Base-by-base conservation (phyloP, 2,113 vertebrate species). In the Callopanchax toddi region DNA sequence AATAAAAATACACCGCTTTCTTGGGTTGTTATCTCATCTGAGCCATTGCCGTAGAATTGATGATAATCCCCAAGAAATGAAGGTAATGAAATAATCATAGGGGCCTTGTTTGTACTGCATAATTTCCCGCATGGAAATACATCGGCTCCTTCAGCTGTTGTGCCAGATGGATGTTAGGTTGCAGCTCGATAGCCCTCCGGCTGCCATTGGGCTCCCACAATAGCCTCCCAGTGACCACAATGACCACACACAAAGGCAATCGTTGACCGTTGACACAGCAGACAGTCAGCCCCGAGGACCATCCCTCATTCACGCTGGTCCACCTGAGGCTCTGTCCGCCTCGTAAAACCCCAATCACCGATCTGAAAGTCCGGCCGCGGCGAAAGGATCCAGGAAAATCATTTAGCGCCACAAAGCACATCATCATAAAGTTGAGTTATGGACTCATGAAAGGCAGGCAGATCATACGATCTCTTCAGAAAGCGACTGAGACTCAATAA, bases 131-230 rank as follows among this genome's bases (percentile, higher is more conserved):
- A 5, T 60, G 65, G 64, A 74, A 67, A 29, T 54, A 56, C 20
- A 29, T 52, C 21, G 55, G 32, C 53, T 67, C 21, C 68, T 55
- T 79, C 85, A 92, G 91, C 90, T 93, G 93, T 82, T 68, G 17
- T 78, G 79, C 83, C 93, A 95, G 91, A 93, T 92, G 94, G 89
- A 87, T 65, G 78, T 52, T 64, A 13, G 62, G 80, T 59, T 59
- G 11, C 65, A 59, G 54, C 58, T 65, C 25, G 17, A 78, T 78
- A 78, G 67, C 70, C 67, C 79, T 76, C 78, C 86, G 83, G 80
- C 90, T 85, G 66, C 68, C 62, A 12, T 60, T n/a, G 32, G 37
- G n/a, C 60, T 56, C 39, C 67, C 74, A 79, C 78, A 92, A 92
- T 79, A 49, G 29, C 45, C 66, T 64, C 71, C 55, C 22, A 1